Evolutionary conservation across 2,113 vertebrate species (phyloP).

Genomic region (Muntiacus reevesi): DNA sequence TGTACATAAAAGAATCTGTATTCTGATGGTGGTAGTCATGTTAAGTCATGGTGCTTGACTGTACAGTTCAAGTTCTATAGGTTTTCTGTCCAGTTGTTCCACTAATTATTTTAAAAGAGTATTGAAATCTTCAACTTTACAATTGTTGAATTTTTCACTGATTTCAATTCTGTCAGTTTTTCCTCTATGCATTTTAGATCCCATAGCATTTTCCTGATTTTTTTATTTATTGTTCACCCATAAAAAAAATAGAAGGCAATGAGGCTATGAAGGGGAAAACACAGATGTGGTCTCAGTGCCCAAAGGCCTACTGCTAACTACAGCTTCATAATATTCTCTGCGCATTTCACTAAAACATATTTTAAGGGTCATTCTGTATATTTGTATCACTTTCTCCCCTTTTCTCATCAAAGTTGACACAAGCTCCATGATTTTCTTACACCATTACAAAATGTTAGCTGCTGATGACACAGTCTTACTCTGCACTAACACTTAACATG

Average conservation of each 20-base stretch:
- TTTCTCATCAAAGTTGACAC: background rate
- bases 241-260: background rate
- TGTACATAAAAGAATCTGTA: background rate
- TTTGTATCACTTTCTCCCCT: background rate
- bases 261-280: background rate
- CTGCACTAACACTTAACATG: background rate
- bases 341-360: background rate
- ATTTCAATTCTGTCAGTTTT: background rate
- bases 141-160: background rate
- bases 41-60: background rate
- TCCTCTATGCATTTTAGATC: background rate
- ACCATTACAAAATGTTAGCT: background rate
- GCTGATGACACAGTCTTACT: background rate
- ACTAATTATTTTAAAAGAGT: background rate
- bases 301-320: background rate
- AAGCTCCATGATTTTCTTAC: background rate
- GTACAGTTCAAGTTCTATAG: background rate
- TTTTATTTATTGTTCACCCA: background rate
- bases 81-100: background rate
- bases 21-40: background rate
- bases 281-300: background rate
- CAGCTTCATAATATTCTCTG: background rate
- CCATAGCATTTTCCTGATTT: background rate
- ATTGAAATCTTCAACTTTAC: background rate
- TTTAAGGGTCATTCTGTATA: background rate